Percentiles rank a stretch among this genome's conserved stretches.
These are phyloP conservation scores for Mechanitis messenoides DNA, from an alignment of 2,888 invertebrate species.

Conservation along the genomic window DNA sequence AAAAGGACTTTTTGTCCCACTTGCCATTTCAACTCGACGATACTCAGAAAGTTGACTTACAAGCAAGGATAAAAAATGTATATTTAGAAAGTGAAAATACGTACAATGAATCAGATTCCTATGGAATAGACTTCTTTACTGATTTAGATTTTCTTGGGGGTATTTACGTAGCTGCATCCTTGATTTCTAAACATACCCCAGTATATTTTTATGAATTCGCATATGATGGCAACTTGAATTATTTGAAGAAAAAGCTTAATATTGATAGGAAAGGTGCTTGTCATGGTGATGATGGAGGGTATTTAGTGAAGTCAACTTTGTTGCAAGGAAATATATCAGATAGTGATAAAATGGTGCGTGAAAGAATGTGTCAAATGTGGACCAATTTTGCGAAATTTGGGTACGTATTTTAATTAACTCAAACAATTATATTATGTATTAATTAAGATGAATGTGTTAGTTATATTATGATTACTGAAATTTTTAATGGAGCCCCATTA, in stretches of 20 bases:
- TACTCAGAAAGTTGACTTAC: constrained; percentile 40
- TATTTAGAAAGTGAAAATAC: constrained; percentile 63
- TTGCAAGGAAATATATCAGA: constrained; percentile 41
- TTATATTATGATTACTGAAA: too few species aligned
- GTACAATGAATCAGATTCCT: constrained; percentile 51
- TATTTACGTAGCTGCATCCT: constrained; percentile 46
- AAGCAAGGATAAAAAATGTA: constrained; percentile 49
- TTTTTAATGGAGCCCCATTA: too few species aligned
- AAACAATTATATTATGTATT: background rate
- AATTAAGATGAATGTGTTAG: too few species aligned
- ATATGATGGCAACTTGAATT: constrained; percentile 74
- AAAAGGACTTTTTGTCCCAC: constrained; percentile 48
- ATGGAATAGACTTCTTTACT: constrained; percentile 63
- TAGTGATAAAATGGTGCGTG: constrained; percentile 53
- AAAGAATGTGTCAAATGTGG: constrained; percentile 75
- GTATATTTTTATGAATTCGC: constrained; percentile 77
- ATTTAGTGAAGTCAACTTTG: constrained; percentile 64
- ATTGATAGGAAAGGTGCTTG: constrained; percentile 70
- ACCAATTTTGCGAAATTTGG: constrained; percentile 79
- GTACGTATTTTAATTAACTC: constrained; percentile 40
- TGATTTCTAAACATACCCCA: constrained; percentile 57
- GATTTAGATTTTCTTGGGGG: constrained; percentile 69
- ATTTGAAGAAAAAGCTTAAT: constrained; percentile 61
- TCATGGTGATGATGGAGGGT: constrained; percentile 79
- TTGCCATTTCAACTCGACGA: constrained; percentile 51